A percentile compares a stretch with the other conserved stretches of the same genome.
phyloP scores from a whole-genome alignment of 2,888 invertebrate species.

The Machimus atricapillus region DNA sequence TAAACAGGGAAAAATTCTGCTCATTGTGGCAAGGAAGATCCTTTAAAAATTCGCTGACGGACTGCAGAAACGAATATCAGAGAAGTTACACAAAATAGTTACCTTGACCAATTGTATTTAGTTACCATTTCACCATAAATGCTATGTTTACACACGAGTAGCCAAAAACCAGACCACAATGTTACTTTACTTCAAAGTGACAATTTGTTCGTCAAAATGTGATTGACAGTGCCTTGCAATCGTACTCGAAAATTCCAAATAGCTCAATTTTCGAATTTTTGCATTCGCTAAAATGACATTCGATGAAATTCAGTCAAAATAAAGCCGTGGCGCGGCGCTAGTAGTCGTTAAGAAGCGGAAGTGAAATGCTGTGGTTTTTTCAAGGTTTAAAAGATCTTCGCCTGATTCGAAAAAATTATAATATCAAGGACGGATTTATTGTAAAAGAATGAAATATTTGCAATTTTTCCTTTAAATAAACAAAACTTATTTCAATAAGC shows the following conservation, averaged over 20 bases:
- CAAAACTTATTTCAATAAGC: too few species aligned
- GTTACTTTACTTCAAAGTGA: conserved; percentile 1
- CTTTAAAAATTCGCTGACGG: conserved; percentile 88
- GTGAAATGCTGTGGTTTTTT: background rate
- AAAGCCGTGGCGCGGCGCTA: background rate
- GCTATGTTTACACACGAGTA: background rate
- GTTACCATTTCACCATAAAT: conserved; percentile 13
- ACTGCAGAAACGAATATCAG: conserved; percentile 65
- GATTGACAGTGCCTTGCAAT: background rate
- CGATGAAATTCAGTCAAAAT: background rate
- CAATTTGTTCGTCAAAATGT: background rate
- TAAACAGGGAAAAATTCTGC: conserved; percentile 89
- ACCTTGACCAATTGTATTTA: background rate
- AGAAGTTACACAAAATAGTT: background rate
- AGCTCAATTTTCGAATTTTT: background rate
- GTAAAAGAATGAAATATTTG: background rate
- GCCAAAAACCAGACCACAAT: background rate
- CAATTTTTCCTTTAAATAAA: too few species aligned
- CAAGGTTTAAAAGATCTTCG: too few species aligned
- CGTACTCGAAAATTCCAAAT: background rate
- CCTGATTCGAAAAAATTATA: too few species aligned
- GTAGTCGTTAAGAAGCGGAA: background rate
- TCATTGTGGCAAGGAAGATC: conserved; percentile 90
- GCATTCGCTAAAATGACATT: background rate
- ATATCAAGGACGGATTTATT: background rate